A percentile compares a stretch with the other conserved stretches of the same genome.
Conservation (phyloP, 1,140 invertebrate species). For the Brachionus plicatilis region DNA sequence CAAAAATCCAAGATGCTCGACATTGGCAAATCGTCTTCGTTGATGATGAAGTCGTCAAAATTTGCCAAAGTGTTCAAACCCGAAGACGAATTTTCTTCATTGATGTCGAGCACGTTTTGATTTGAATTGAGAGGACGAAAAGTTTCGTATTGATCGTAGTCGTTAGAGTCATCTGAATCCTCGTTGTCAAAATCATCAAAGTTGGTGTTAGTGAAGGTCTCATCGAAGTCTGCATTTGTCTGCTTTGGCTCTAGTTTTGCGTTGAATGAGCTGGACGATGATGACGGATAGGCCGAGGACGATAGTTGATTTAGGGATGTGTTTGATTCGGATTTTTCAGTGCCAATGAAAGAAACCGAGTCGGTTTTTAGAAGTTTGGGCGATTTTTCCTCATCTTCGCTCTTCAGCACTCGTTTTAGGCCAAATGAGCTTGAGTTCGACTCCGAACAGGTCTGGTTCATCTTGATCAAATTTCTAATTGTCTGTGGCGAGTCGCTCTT, state of each 20-base stretch:
- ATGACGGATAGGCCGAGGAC: background rate
- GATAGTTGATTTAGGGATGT: background rate
- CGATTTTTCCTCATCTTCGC: background rate
- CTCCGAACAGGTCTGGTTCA: background rate
- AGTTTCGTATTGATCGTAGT: background rate
- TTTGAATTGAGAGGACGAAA: background rate
- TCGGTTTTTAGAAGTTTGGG: background rate
- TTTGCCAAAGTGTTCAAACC: background rate
- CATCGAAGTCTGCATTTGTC: background rate
- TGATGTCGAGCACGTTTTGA: background rate
- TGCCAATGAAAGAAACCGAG: background rate
- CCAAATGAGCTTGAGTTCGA: background rate
- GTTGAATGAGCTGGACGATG: background rate
- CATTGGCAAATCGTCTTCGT: conserved; percentile 1
- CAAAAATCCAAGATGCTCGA: conserved; percentile 3
- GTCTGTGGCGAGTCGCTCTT: background rate
- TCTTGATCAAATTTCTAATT: conserved; percentile 5
- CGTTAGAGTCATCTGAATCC: background rate
- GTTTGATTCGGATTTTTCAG: conserved; percentile 21
- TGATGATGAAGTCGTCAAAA: conserved; percentile 11
- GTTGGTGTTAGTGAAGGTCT: background rate
- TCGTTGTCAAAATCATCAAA: background rate
- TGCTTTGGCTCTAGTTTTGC: background rate
- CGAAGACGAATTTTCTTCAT: background rate
- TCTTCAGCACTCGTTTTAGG: background rate